These are phyloP conservation scores for Protomyctophum bolini DNA, from an alignment of 2,113 vertebrate species.

Conservation along the genomic window DNA sequence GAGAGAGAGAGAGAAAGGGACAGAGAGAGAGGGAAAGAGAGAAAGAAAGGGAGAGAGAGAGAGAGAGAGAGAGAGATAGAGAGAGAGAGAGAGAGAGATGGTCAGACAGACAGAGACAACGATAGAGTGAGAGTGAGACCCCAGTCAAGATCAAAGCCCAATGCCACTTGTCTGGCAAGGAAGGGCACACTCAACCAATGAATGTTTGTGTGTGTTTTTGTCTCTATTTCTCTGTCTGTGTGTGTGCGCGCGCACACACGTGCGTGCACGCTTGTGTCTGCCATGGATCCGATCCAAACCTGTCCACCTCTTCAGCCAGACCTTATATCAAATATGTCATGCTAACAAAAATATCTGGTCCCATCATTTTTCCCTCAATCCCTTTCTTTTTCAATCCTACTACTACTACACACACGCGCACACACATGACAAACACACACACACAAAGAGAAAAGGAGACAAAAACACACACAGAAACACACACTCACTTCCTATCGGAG, in stretches of 20 bases:
- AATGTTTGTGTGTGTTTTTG: conserved; percentile 42
- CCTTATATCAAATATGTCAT: conserved; percentile 44
- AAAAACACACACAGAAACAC: neutral
- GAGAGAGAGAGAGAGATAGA: conserved; percentile 3
- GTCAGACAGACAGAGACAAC: neutral
- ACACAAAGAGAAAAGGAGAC: neutral
- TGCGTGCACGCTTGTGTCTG: conserved; percentile 35
- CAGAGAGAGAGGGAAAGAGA: conserved; percentile 20
- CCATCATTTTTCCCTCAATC: conserved; percentile 26
- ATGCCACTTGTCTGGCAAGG: conserved; percentile 71
- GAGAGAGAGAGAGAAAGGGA: conserved; percentile 22
- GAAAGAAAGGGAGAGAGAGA: conserved; percentile 15
- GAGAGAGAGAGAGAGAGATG: conserved; percentile 22
- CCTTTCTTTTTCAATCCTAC: conserved; percentile 41
- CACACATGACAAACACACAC: neutral
- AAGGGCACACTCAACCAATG: conserved; percentile 68
- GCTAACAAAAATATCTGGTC: conserved; percentile 54
- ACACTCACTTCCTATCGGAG: neutral
- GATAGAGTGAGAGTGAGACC: conserved; percentile 55
- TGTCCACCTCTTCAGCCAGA: conserved; percentile 46
- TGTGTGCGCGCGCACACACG: conserved; percentile 27
- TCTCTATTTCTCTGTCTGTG: neutral
- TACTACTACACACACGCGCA: conserved; percentile 13
- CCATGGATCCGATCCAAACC: conserved; percentile 51
- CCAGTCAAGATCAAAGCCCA: conserved; percentile 82